Evolutionary conservation across 2,113 vertebrate species (phyloP).

Genomic region (Corythaixoides concolor): DNA sequence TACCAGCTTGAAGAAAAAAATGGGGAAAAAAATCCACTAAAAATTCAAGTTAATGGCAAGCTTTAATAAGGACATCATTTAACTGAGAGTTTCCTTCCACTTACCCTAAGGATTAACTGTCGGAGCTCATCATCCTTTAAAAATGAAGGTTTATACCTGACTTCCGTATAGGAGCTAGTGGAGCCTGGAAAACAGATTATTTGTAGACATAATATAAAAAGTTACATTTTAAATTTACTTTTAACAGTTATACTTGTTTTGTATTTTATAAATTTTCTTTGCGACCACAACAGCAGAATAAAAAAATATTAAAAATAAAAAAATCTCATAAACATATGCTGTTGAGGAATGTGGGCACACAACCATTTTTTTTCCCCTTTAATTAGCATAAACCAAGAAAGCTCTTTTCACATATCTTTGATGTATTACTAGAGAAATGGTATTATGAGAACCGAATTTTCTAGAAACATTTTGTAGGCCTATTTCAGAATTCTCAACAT

Average conservation of each 20-base stretch:
- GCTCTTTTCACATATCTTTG: neutral
- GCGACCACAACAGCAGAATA: neutral
- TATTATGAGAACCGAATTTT: neutral
- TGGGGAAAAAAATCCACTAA: neutral
- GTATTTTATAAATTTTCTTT: neutral
- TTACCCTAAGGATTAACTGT: conserved; percentile 86
- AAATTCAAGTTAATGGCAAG: neutral
- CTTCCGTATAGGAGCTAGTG: conserved; percentile 79
- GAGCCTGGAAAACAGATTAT: conserved; percentile 73
- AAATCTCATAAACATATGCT: neutral
- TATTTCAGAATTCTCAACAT: neutral
- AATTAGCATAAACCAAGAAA: neutral
- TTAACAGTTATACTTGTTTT: neutral
- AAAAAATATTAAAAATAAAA: neutral
- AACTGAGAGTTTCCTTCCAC: neutral
- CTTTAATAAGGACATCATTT: neutral
- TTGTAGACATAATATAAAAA: neutral
- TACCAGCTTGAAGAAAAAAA: neutral
- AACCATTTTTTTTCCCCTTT: neutral
- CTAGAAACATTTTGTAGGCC: neutral
- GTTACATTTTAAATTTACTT: neutral
- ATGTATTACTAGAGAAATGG: neutral
- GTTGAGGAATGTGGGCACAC: neutral
- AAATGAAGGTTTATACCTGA: conserved; percentile 86
- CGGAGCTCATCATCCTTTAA: conserved; percentile 87